A percentile compares a stretch with the other conserved stretches of the same genome.
Evolutionary conservation across 1,140 invertebrate species (phyloP).

Genomic region (Protaetia brevitarsis): DNA sequence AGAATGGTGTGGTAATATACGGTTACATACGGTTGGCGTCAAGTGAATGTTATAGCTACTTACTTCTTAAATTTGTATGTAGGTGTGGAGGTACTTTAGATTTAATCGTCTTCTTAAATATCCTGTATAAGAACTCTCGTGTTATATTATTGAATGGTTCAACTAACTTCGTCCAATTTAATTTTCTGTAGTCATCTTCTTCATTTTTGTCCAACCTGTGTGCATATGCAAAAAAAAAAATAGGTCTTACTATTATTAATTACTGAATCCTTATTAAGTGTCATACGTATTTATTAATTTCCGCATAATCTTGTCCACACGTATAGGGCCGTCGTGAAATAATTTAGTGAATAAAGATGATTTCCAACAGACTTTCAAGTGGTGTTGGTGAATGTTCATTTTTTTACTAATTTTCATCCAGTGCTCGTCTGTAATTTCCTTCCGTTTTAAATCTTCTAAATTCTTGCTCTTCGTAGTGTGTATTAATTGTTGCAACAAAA

Average conservation of each 20-base stretch:
- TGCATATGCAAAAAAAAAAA: not conserved
- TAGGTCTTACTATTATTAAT: not conserved
- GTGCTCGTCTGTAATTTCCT: not conserved
- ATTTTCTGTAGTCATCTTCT: not conserved
- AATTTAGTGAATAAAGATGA: not conserved
- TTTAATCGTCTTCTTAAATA: not conserved
- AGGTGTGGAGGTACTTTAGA: not conserved
- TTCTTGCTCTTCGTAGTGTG: not conserved
- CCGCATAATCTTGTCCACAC: not conserved
- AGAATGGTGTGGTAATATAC: too few species aligned
- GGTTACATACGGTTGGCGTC: too few species aligned
- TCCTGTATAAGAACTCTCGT: not conserved
- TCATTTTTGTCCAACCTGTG: not conserved
- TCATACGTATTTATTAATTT: not conserved
- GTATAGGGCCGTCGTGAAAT: not conserved
- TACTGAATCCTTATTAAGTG: too few species aligned
- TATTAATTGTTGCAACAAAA: not conserved
- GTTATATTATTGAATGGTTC: not conserved
- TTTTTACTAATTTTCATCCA: not conserved
- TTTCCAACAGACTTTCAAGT: slow-evolving; percentile 1
- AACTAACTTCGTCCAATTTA: not conserved
- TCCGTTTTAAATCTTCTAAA: not conserved
- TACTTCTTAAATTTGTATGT: not conserved
- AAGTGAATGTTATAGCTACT: too few species aligned
- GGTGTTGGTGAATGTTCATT: not conserved